Evolutionary conservation across 2,888 invertebrate genomes (phyloP), one percentile per base, ranked within the genome.

Genomic region (Lagria hirta): DNA sequence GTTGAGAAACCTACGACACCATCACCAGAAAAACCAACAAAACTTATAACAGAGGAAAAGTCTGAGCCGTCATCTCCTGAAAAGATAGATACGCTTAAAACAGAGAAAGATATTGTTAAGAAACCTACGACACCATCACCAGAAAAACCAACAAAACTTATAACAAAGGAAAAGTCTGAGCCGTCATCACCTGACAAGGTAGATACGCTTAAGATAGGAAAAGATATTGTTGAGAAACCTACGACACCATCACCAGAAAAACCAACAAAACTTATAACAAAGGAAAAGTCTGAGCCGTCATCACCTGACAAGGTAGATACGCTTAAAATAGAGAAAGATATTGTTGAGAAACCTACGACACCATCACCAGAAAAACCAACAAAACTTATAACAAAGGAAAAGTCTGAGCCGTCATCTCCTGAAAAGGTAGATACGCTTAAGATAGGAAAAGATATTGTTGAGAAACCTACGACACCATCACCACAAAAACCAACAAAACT

Each of bases 121-220:
- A 48, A 42, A 28, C 23, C 15, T 8, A 28, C 28, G 27, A 26
- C 38, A 20, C 36, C 51, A 7, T 15, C 37, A n/a, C 13, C 27
- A 2, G 43, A 16, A 6, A 30, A 48, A 35, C 28, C 35, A 13
- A 30, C 35, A 3, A 10, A 27, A 13, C 21, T 17, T n/a, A 29
- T n/a, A n/a, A n/a, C n/a, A n/a, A n/a, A n/a, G n/a, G n/a, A n/a
- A n/a, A n/a, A n/a, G n/a, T n/a, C n/a, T n/a, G n/a, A n/a, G n/a
- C n/a, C n/a, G n/a, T n/a, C n/a, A n/a, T n/a, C n/a, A n/a, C n/a
- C n/a, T n/a, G n/a, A n/a, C n/a, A n/a, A n/a, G n/a, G n/a, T n/a
- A n/a, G n/a, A n/a, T n/a, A n/a, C n/a, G n/a, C n/a, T n/a, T n/a
- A n/a, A n/a, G n/a, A n/a, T n/a, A n/a, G n/a, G n/a, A n/a, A n/a